Evolutionary conservation across 2,113 vertebrate species (phyloP).

Genomic region (Pica pica): DNA sequence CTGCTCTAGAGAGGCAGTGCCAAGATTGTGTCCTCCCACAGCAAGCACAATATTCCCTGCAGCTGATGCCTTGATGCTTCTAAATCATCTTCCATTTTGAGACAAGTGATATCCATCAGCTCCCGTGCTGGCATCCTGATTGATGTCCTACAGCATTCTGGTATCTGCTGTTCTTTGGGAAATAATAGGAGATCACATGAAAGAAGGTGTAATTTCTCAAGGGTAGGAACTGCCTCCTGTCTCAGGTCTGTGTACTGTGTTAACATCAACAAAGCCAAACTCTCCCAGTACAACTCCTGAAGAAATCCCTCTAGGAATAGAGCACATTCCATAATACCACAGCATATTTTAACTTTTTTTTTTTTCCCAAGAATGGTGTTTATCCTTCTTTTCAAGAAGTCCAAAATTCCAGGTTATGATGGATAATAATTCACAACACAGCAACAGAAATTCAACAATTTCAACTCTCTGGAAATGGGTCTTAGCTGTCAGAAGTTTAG

Average conservation of each 20-base stretch:
- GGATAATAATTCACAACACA: background rate
- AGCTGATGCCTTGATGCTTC: background rate
- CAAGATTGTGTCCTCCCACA: background rate
- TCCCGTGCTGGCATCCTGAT: background rate
- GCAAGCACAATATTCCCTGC: background rate
- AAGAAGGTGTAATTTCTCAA: background rate
- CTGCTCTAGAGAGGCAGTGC: background rate
- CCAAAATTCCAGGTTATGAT: background rate
- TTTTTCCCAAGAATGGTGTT: background rate
- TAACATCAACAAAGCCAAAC: background rate
- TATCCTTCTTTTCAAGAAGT: background rate
- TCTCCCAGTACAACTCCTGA: background rate
- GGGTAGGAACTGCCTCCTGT: background rate
- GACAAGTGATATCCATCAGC: background rate
- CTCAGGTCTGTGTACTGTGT: background rate
- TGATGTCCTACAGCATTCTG: background rate
- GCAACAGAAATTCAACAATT: background rate
- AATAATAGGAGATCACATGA: background rate
- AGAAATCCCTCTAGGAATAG: background rate
- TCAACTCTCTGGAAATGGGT: background rate
- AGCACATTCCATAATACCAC: background rate
- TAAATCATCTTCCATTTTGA: background rate
- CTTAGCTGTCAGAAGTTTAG: background rate
- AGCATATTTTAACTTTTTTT: background rate
- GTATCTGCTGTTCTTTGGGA: background rate